Evolutionary conservation across 2,888 invertebrate genomes (phyloP).

Genomic region (Oscheius sp.): DNA sequence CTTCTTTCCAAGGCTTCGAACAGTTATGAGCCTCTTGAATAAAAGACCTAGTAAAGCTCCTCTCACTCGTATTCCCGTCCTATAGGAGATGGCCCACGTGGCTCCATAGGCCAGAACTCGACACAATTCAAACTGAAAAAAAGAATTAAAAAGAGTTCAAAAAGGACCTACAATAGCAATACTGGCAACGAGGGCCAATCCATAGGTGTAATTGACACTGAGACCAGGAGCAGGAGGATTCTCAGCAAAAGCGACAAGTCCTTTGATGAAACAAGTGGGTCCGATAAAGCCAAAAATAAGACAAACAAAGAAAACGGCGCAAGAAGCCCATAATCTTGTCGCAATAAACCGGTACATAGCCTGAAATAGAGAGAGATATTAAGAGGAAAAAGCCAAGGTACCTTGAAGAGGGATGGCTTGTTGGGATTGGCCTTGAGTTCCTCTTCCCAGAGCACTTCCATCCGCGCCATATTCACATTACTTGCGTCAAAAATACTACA

Average conservation of each 20-base stretch:
- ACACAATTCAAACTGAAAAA: conserved; percentile 70
- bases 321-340: conserved; percentile 71
- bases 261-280: conserved; percentile 72
- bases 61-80: conserved; percentile 74
- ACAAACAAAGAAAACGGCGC: conserved; percentile 70
- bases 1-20: conserved; percentile 72
- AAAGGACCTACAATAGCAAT: conserved; percentile 59
- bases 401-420: conserved; percentile 62
- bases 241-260: conserved; percentile 70
- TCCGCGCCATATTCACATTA: conserved; percentile 73
- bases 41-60: conserved; percentile 74
- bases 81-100: conserved; percentile 74
- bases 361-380: conserved; percentile 32
- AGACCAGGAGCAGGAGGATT: conserved; percentile 46
- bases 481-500: conserved; percentile 73
- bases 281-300: conserved; percentile 72
- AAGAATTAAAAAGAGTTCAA: background rate
- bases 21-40: conserved; percentile 73
- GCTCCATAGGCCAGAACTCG: conserved; percentile 74
- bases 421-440: conserved; percentile 68
- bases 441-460: conserved; percentile 74
- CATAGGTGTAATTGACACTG: conserved; percentile 63
- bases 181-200: conserved; percentile 70
- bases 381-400: conserved; percentile 23
- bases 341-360: conserved; percentile 70